Evolutionary conservation across 2,888 invertebrate species (phyloP), one percentile per base, ranked within the genome.

Genomic region (Theodoxus fluviatilis): DNA sequence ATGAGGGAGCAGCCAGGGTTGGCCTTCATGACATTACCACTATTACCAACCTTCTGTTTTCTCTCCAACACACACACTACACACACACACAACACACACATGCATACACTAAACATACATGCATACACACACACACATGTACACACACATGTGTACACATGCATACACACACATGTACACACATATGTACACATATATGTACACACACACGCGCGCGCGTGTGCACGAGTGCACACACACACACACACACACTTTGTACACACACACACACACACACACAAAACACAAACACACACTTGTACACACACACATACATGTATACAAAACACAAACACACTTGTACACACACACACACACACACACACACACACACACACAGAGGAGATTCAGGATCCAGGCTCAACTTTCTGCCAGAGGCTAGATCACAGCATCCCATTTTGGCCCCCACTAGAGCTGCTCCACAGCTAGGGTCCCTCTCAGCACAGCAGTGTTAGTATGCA

Each of bases 311-410:
- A 47, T 66, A 6, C 37, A 4, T 49, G 31, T 31, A 18, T n/a
- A 52, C 6, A 25, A 52, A 52, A 15, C 6, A n/a, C 9, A 15
- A 52, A n/a, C 3, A 15, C 59, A 59, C 28, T 33, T 33, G 33
- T 15, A 59, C 31, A 31, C 59, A 59, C 59, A 59, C 31, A 31
- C 9, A 12, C 63, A 37, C 63, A 63, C 63, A 37, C 59, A 63
- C 63, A 37, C 63, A 63, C 63, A 22, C 38, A 38, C 63, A 37
- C 63, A 63, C 63, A 37, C 63, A 63, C 63, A 28, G 22, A 63
- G n/a, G n/a, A n/a, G n/a, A n/a, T n/a, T n/a, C n/a, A n/a, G n/a
- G n/a, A n/a, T n/a, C n/a, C n/a, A n/a, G n/a, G n/a, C n/a, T n/a
- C n/a, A n/a, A n/a, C n/a, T n/a, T n/a, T n/a, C n/a, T n/a, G n/a